Evolutionary conservation across 2,797 vertebrate genomes (phyloP), one percentile per base, ranked within the genome.

Genomic region (Hypotaenidia philippensis): DNA sequence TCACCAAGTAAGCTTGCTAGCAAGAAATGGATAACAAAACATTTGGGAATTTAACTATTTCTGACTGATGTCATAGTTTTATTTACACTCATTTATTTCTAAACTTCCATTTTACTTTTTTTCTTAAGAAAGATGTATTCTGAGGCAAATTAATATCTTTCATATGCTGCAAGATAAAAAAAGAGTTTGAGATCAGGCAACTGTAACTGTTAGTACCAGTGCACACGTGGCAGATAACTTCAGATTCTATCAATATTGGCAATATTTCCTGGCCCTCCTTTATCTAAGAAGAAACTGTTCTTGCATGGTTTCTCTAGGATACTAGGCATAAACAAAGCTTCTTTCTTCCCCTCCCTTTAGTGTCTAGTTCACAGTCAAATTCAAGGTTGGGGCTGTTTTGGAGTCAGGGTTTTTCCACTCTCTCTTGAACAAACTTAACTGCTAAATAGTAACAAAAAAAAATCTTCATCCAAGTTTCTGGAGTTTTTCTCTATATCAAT

Each of bases 281-380:
- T 91, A 87, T 83, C 57, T 87, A 61, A 83, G 59, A 64, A 95
- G 89, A 44, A 96, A 95, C 18, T 86, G 53, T 91, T 55, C 72
- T 94, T 71, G 55, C 29, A 47, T 76, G 10, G 22, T 76, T 96
- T 94, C 77, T 91, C 74, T 32, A 76, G 40, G 82, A 91, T 52
- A 90, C 57, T 59, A 65, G 26, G 65, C n/a, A 70, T 69, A 87
- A 88, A 87, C 40, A 85, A 55, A 60, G 44, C 63, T 95, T 53
- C 41, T 83, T 76, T 34, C 74, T 90, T 20, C 23, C 41, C 36
- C n/a, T 83, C 49, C 36, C 55, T 92, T 72, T 55, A 61, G 26
- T 13, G 3, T 61, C 77, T 81, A 22, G 45, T 89, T 94, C 86
- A 93, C 3, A 26, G 77, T 78, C 80, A 87, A 38, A 78, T 83